Base-by-base conservation (phyloP, 2,797 vertebrate species). In the Helarctos malayanus region DNA sequence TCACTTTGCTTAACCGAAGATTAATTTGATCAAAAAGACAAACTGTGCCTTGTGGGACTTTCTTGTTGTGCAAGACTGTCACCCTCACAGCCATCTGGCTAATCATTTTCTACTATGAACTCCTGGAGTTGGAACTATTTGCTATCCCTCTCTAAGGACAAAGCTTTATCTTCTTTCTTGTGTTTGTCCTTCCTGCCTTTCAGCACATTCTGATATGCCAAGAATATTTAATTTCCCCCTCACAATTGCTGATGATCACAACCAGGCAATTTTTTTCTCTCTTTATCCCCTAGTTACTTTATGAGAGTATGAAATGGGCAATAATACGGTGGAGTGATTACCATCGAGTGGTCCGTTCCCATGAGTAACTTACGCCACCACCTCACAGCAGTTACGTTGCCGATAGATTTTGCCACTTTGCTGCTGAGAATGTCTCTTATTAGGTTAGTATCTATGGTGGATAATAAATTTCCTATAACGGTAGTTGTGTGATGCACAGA, bases 21-120 rank as follows among this genome's bases (percentile, higher is more conserved):
- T 73, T 94, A 91, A 95, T 61, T 73, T 89, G 19, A 84, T 88
- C 14, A 81, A 97, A 95, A 97, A 85, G 35, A 29, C 5, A 78
- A 45, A 52, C 78, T 81, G 59, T 83, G 27, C 49, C 38, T 87
- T 61, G 52, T 73, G 35, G 79, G 35, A 91, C 84, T 88, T 95
- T 97, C n/a, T 29, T 73, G 13, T 94, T 71, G 4, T 52, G 14
- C 4, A 63, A 89, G n/a, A 86, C 16, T 4, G 73, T 80, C 16
- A n/a, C 29, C 54, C 32, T 52, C 27, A 38, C 0, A 41, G 65
- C 47, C 21, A 5, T 76, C 63, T 90, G 78, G 90, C 80, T 95
- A 94, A 69, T 86, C 49, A 94, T 86, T 93, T 96, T 73, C 16
- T 41, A 52, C 79, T 93, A 13, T 61, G 27, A 47, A 41, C 49